Percentiles rank a stretch among this genome's conserved stretches.
These are phyloP conservation scores for Hystrix cristata DNA, from an alignment of 2,113 vertebrate species.

Conservation along the genomic window DNA sequence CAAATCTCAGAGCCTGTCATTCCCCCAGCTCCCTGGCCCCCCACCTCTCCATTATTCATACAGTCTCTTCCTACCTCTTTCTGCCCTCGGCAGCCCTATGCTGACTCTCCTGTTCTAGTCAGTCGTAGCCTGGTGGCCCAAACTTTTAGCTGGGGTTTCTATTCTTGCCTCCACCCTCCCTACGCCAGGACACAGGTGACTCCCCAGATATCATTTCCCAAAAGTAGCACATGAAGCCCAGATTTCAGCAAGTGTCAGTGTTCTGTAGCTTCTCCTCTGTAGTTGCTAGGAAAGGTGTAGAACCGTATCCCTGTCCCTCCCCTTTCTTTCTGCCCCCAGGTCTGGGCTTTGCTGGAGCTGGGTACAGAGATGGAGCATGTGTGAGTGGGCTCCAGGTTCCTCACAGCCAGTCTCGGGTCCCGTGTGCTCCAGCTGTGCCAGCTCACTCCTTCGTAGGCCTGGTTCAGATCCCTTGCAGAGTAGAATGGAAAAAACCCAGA, in stretches of 20 bases:
- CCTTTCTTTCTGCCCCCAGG: not conserved
- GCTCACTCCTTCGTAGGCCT: not conserved
- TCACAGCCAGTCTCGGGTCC: not conserved
- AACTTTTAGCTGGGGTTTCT: not conserved
- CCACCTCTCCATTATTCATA: not conserved
- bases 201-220: not conserved
- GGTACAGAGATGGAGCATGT: not conserved
- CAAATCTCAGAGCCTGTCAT: not conserved
- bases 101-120: not conserved
- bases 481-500: not conserved
- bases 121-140: not conserved
- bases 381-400: not conserved
- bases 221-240: not conserved
- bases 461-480: not conserved
- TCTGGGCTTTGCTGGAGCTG: not conserved
- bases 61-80: not conserved
- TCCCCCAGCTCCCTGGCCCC: not conserved
- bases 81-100: not conserved
- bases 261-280: not conserved
- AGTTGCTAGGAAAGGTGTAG: not conserved
- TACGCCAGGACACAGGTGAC: not conserved
- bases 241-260: not conserved
- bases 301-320: not conserved
- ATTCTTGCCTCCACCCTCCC: not conserved
- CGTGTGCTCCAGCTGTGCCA: not conserved